Conservation (phyloP, 2,888 invertebrate species). For the Caenorhabditis sinica region DNA sequence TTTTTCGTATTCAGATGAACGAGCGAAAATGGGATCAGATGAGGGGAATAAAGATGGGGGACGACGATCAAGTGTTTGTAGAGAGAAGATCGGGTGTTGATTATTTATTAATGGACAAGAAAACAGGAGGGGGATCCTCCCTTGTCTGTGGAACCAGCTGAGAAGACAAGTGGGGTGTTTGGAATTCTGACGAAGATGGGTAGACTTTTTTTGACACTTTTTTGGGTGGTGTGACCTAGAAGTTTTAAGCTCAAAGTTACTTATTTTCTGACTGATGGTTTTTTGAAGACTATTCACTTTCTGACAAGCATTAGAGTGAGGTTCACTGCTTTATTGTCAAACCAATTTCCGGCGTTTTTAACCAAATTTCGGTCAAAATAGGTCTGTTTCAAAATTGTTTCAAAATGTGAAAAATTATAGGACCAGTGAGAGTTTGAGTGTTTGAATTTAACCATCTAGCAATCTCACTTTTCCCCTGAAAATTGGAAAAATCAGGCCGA, state of each 20-base stretch:
- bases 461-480: too few relatives aligned
- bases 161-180: not conserved
- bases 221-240: not conserved
- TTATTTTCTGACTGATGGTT: not conserved
- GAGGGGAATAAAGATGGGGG: not conserved
- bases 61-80: not conserved
- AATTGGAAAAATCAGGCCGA: too few relatives aligned
- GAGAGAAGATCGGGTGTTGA: not conserved
- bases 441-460: too few relatives aligned
- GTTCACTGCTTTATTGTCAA: too few relatives aligned
- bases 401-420: too few relatives aligned
- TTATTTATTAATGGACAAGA: conserved; percentile 36
- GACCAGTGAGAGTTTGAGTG: too few relatives aligned
- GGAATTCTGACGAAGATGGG: conserved; percentile 23
- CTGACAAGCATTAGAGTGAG: too few relatives aligned
- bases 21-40: too few relatives aligned
- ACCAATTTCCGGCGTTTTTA: too few relatives aligned
- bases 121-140: not conserved
- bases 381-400: too few relatives aligned
- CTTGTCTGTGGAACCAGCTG: not conserved
- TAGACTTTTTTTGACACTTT: too few relatives aligned
- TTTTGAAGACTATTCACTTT: not conserved
- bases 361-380: too few relatives aligned
- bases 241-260: not conserved
- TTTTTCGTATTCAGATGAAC: not conserved